A percentile compares a stretch with the other conserved stretches of the same genome.
Conservation (phyloP, 2,797 vertebrate genomes). For the Heteromormyrus szaboi region DNA sequence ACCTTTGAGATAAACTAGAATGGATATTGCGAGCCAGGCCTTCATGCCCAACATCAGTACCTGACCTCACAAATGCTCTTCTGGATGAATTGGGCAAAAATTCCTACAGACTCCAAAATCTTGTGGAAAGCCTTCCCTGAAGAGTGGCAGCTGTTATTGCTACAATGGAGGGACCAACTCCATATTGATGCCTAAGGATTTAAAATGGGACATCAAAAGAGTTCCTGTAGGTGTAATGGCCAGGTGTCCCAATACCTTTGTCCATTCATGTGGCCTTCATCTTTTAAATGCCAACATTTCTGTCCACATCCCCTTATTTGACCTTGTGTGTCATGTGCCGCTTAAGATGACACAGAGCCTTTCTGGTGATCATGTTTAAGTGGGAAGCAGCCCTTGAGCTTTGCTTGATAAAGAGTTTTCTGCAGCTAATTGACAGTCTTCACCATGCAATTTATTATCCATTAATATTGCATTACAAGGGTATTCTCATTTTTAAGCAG, state of each 20-base stretch:
- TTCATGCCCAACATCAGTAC: neutral
- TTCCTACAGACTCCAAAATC: neutral
- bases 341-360: neutral
- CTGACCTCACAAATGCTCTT: neutral
- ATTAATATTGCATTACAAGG: constrained; percentile 19
- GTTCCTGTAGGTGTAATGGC: neutral
- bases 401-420: constrained; percentile 11
- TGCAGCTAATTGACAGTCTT: constrained; percentile 20
- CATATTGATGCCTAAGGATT: neutral
- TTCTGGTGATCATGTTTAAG: constrained; percentile 2
- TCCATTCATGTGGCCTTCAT: neutral
- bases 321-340: neutral
- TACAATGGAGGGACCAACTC: neutral
- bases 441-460: constrained; percentile 20
- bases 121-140: neutral
- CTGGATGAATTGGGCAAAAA: neutral
- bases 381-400: neutral
- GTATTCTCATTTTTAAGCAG: constrained; percentile 20
- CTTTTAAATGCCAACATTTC: neutral
- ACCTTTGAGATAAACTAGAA: neutral
- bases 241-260: neutral
- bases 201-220: neutral
- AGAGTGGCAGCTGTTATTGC: neutral
- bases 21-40: neutral
- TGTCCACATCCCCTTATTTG: neutral